Conservation (phyloP, 2,888 invertebrate genomes). For the Drosophila trichaetosa region DNA sequence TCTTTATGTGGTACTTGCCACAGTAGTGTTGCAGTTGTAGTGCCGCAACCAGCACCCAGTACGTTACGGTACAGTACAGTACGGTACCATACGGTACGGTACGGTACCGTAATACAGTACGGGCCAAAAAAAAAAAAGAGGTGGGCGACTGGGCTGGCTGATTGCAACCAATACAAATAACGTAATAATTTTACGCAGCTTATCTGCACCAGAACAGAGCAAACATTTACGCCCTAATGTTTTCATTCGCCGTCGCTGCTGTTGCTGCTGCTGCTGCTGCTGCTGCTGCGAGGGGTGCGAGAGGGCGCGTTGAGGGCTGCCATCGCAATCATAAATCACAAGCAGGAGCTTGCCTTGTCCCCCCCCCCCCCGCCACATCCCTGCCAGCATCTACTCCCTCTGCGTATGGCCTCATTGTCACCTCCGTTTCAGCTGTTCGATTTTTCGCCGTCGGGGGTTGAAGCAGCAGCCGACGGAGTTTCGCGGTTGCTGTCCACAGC, state of each 20-base stretch:
- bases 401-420: conserved; percentile 47
- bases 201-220: conserved; percentile 84
- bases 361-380: background rate
- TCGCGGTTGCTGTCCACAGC: conserved; percentile 21
- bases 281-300: background rate
- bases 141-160: conserved; percentile 38
- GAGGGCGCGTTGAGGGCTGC: conserved; percentile 51
- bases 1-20: conserved; percentile 69
- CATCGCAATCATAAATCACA: conserved; percentile 71
- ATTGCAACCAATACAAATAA: conserved; percentile 82
- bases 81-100: background rate
- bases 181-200: conserved; percentile 83
- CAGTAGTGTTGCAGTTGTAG: conserved; percentile 22
- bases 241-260: conserved; percentile 68
- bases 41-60: background rate
- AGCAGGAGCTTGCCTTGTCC: conserved; percentile 16
- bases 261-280: background rate
- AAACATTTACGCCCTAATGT: conserved; percentile 84
- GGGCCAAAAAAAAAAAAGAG: too few species aligned
- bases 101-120: background rate
- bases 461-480: conserved; percentile 29
- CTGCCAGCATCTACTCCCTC: background rate
- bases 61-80: background rate
- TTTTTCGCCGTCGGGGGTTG: conserved; percentile 65
- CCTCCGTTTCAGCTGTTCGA: conserved; percentile 62